Percentiles rank a stretch among this genome's conserved stretches.
Conservation (phyloP, 2,113 vertebrate genomes). For the Manacus vitellinus region DNA sequence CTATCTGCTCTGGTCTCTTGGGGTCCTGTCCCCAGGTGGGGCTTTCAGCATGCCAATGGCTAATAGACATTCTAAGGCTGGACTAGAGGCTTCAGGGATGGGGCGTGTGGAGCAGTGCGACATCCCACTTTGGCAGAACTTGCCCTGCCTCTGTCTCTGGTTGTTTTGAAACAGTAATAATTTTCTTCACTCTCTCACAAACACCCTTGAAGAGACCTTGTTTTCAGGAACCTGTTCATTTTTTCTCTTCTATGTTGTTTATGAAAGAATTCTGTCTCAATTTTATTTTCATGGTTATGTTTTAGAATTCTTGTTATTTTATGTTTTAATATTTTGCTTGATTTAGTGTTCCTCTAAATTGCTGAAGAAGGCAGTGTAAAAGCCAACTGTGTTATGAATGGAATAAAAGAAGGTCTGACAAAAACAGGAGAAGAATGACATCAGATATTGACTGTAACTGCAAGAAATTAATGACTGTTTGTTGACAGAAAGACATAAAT, state of each 20-base stretch:
- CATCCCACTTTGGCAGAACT: not conserved
- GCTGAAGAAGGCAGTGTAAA: not conserved
- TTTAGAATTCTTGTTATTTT: not conserved
- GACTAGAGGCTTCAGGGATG: not conserved
- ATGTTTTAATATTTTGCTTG: conserved; percentile 19
- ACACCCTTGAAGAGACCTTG: not conserved
- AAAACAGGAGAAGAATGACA: conserved; percentile 53
- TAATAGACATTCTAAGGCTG: not conserved
- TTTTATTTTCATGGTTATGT: not conserved
- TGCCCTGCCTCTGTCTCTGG: not conserved
- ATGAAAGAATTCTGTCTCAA: not conserved
- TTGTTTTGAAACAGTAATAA: not conserved
- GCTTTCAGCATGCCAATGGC: not conserved
- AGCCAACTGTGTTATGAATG: conserved; percentile 43
- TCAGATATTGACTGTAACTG: conserved; percentile 52
- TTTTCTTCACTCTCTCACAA: not conserved
- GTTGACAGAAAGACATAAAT: conserved; percentile 57
- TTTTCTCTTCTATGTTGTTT: not conserved
- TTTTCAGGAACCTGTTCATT: not conserved
- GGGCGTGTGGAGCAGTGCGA: not conserved
- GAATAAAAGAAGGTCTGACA: conserved; percentile 49
- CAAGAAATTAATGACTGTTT: conserved; percentile 61
- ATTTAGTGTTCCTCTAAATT: conserved; percentile 30
- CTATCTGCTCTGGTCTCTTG: not conserved
- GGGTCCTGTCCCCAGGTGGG: not conserved